Conservation (phyloP, 2,113 vertebrate species). For the Bettongia penicillata region DNA sequence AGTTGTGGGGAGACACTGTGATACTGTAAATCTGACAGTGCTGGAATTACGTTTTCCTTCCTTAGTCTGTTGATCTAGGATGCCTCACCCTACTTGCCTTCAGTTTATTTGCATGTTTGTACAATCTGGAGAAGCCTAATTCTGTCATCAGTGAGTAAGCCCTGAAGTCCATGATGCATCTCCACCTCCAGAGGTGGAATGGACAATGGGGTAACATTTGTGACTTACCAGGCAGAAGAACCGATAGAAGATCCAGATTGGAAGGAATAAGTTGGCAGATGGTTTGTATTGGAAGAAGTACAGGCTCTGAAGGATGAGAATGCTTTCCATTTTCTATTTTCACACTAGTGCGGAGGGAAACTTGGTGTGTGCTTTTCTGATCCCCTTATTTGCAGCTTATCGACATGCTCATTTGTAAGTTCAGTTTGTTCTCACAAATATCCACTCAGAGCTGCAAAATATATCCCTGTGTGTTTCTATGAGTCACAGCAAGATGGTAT, state of each 20-base stretch:
- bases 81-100: constrained; percentile 57
- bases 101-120: background rate
- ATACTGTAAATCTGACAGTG: constrained; percentile 3
- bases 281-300: constrained; percentile 14
- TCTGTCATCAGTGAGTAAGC: constrained; percentile 6
- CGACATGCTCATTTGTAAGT: background rate
- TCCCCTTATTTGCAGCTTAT: background rate
- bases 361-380: constrained; percentile 5
- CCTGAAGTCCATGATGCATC: background rate
- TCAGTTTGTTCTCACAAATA: background rate
- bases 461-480: background rate
- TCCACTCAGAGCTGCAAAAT: background rate
- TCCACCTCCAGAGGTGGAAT: constrained; percentile 14
- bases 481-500: background rate
- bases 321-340: constrained; percentile 41
- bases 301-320: constrained; percentile 16
- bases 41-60: background rate
- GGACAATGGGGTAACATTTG: background rate
- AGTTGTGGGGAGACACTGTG: background rate
- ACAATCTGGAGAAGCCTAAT: constrained; percentile 37
- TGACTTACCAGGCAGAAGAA: constrained; percentile 4
- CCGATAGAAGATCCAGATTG: background rate
- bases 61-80: constrained; percentile 30
- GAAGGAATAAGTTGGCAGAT: background rate
- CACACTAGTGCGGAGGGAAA: constrained; percentile 37